phyloP scores from a whole-genome alignment of 2,888 invertebrate genomes.

The Myopa testacea region DNA sequence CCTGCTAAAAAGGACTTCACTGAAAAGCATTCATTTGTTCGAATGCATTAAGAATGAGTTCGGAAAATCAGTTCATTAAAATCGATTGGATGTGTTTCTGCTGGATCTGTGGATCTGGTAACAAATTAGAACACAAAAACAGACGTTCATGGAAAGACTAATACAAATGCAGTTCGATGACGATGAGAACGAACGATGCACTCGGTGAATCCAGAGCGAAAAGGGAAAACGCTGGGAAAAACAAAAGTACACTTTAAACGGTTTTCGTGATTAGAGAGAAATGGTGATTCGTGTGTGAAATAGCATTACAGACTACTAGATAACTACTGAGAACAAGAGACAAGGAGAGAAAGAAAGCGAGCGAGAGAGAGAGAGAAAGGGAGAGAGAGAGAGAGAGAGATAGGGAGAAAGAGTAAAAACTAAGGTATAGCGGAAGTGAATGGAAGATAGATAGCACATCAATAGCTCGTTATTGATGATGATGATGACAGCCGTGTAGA shows the following conservation, averaged over 20 bases:
- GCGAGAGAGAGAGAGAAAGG: not conserved
- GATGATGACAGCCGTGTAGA: constrained; percentile 48
- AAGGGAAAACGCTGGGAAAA: not conserved
- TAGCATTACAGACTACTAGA: not conserved
- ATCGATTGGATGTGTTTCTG: too few relatives aligned
- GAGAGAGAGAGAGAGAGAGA: not conserved
- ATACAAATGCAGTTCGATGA: constrained; percentile 6
- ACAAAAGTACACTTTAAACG: constrained; percentile 24
- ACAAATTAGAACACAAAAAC: constrained; percentile 49
- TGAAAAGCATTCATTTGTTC: too few relatives aligned
- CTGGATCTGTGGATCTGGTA: not conserved
- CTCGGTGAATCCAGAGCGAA: not conserved
- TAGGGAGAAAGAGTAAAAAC: not conserved
- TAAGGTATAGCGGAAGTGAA: constrained; percentile 10
- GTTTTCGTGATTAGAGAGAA: constrained; percentile 24
- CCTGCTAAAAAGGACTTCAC: too few relatives aligned
- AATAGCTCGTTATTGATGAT: constrained; percentile 55
- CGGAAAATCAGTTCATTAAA: too few relatives aligned
- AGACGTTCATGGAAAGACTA: constrained; percentile 20
- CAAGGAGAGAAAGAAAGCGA: not conserved
- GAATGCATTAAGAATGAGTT: too few relatives aligned
- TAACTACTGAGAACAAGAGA: constrained; percentile 4
- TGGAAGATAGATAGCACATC: constrained; percentile 23
- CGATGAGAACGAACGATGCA: not conserved
- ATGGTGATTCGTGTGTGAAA: not conserved